Conservation (phyloP, 2,113 vertebrate species). For the Xyliphius kryptos region DNA sequence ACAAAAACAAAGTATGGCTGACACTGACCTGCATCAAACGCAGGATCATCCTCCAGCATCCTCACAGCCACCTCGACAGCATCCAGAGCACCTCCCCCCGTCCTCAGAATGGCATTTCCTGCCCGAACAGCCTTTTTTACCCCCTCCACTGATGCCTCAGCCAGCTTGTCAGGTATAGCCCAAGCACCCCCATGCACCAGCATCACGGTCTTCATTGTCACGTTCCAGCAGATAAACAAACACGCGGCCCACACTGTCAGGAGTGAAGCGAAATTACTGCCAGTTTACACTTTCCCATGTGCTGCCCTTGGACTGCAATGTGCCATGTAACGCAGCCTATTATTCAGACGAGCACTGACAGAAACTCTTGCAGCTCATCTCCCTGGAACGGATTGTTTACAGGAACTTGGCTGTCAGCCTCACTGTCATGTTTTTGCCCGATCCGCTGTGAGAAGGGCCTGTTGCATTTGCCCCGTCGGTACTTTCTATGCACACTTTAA, state of each 20-base stretch:
- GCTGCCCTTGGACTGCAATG: conserved; percentile 40
- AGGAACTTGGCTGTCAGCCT: conserved; percentile 41
- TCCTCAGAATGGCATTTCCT: conserved; percentile 48
- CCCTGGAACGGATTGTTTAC: conserved; percentile 42
- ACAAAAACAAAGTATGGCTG: not conserved
- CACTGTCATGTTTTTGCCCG: conserved; percentile 43
- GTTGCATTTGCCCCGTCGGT: conserved; percentile 27
- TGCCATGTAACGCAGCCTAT: conserved; percentile 34
- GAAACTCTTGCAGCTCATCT: conserved; percentile 39
- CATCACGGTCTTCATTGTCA: conserved; percentile 56
- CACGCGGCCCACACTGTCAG: conserved; percentile 33
- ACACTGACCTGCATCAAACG: conserved; percentile 56
- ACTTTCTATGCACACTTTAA: conserved; percentile 8
- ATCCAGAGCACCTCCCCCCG: conserved; percentile 50
- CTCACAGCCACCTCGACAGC: conserved; percentile 59
- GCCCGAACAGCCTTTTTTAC: conserved; percentile 51
- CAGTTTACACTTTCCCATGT: conserved; percentile 27
- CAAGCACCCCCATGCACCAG: conserved; percentile 67
- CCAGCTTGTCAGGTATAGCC: conserved; percentile 53
- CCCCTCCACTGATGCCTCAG: conserved; percentile 49
- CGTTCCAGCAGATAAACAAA: conserved; percentile 31
- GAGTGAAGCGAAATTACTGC: conserved; percentile 28
- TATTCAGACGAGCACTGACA: conserved; percentile 43
- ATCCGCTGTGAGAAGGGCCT: conserved; percentile 36
- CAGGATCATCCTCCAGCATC: conserved; percentile 56